Conservation (phyloP, 2,113 vertebrate species). For the Phalacrocorax brasilianus region DNA sequence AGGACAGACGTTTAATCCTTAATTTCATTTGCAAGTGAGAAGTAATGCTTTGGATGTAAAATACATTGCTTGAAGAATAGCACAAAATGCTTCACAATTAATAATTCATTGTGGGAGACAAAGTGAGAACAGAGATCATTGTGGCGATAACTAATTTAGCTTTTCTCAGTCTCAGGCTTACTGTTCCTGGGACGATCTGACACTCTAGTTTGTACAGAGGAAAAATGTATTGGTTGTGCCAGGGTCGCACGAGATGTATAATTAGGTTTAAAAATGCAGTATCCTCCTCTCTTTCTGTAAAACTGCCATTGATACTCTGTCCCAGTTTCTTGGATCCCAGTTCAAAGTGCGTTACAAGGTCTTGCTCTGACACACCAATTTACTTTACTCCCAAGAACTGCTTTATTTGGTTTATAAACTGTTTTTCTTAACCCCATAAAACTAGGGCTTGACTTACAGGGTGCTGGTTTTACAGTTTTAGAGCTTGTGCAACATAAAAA, state of each 20-base stretch:
- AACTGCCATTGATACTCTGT: neutral
- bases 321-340: neutral
- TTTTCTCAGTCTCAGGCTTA: neutral
- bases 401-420: conserved; percentile 32
- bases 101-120: neutral
- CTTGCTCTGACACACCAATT: neutral
- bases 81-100: neutral
- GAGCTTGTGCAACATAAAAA: conserved; percentile 42
- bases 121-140: neutral
- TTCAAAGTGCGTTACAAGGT: neutral
- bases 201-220: neutral
- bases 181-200: neutral
- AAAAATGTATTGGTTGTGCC: neutral
- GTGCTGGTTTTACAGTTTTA: conserved; percentile 15
- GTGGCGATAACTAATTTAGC: neutral
- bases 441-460: conserved; percentile 37
- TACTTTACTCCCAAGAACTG: neutral
- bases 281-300: neutral
- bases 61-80: neutral
- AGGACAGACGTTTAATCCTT: neutral
- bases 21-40: neutral
- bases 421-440: neutral
- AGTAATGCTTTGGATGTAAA: neutral
- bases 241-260: neutral
- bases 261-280: neutral